Conservation (phyloP, 1,140 invertebrate species). For the Telenomus remus region DNA sequence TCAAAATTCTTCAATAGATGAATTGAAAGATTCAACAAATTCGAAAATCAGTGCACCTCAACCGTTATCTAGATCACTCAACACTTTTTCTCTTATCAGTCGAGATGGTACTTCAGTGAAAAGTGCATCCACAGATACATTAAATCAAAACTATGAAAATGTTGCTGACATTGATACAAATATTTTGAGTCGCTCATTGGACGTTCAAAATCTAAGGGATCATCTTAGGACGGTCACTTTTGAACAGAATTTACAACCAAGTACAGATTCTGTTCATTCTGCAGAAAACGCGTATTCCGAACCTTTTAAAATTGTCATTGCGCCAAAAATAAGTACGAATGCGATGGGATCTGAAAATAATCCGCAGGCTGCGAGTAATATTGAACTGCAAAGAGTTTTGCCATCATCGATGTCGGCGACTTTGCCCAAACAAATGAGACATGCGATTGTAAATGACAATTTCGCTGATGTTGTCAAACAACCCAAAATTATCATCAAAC, state of each 20-base stretch:
- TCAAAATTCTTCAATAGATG: no score
- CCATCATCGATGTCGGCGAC: conserved; percentile 10
- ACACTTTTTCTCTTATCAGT: conserved; percentile 52
- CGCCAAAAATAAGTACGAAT: conserved; percentile 34
- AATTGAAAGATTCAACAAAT: no score
- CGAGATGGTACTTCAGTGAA: conserved; percentile 16
- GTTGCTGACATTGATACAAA: conserved; percentile 8
- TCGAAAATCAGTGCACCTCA: not conserved
- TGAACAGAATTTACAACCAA: not conserved
- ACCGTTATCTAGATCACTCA: conserved; percentile 60
- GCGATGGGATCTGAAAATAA: not conserved
- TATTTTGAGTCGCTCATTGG: conserved; percentile 11
- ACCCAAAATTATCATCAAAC: conserved; percentile 76
- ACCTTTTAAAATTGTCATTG: conserved; percentile 54
- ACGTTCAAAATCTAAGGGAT: no score
- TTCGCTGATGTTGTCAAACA: conserved; percentile 60
- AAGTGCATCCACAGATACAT: conserved; percentile 28
- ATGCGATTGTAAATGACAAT: conserved; percentile 3
- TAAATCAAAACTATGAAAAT: conserved; percentile 21
- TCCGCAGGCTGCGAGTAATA: not conserved
- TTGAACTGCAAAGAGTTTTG: not conserved
- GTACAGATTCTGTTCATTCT: not conserved
- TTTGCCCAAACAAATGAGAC: conserved; percentile 37
- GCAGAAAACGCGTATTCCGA: conserved; percentile 3
- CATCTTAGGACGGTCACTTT: no score